Conservation (phyloP, 2,888 invertebrate genomes). For the Oligia latruncula region DNA sequence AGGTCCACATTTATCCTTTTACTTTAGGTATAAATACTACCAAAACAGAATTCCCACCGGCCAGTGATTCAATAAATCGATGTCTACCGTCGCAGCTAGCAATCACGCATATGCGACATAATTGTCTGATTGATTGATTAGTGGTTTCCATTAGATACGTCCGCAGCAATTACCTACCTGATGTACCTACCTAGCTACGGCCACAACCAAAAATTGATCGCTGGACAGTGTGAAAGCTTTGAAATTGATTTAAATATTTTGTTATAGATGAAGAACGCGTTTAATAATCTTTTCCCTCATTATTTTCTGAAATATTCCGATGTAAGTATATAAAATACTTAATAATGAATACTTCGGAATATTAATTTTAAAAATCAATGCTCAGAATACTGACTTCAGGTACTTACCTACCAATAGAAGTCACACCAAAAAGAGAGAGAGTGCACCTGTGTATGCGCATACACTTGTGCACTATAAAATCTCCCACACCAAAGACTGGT, state of each 20-base stretch:
- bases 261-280: background rate
- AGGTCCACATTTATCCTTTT: background rate
- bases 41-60: conserved; percentile 11
- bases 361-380: background rate
- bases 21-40: background rate
- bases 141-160: conserved; percentile 66
- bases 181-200: background rate
- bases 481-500: no score
- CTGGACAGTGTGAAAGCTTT: background rate
- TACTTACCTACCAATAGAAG: no score
- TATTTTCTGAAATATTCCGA: background rate
- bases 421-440: no score
- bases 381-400: background rate
- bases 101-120: conserved; percentile 56
- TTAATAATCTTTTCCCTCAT: background rate
- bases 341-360: background rate
- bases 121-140: conserved; percentile 76
- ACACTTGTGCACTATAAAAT: no score
- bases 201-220: background rate
- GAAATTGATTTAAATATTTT: background rate
- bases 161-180: conserved; percentile 32
- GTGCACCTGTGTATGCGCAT: no score
- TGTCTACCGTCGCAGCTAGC: conserved; percentile 12
- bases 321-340: no score
- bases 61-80: conserved; percentile 51